phyloP scores from a whole-genome alignment of 2,113 vertebrate species.

The Leucoraja erinaceus region DNA sequence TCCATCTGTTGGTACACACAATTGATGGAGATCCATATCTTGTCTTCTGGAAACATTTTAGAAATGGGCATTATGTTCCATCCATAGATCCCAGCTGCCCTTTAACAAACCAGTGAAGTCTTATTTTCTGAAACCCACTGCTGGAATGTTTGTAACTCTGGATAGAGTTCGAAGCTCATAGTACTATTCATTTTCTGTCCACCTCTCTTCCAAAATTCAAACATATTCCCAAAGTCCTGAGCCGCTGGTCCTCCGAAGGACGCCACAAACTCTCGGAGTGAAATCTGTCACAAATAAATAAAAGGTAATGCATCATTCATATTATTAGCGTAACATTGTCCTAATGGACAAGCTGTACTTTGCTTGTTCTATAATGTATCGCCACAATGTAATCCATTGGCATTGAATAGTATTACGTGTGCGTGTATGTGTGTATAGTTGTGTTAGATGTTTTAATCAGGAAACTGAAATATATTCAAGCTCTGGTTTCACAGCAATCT shows the following conservation, averaged over 20 bases:
- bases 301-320: neutral
- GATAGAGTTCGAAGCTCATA: constrained; percentile 8
- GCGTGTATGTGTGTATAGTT: too few relatives aligned
- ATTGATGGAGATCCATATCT: neutral
- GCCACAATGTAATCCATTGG: neutral
- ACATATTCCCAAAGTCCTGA: constrained; percentile 39
- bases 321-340: neutral
- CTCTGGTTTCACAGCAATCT: neutral
- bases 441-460: neutral
- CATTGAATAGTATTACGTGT: neutral
- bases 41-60: neutral
- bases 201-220: constrained; percentile 41
- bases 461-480: neutral
- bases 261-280: constrained; percentile 38
- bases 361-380: neutral
- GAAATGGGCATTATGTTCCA: neutral
- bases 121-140: constrained; percentile 36
- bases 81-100: neutral
- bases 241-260: constrained; percentile 3
- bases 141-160: constrained; percentile 36
- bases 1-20: neutral
- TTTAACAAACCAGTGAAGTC: constrained; percentile 3
- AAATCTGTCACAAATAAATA: constrained; percentile 24
- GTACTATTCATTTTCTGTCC: constrained; percentile 35
- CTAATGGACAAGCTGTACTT: neutral